These are phyloP conservation scores for Drosophila pegasa DNA, from an alignment of 2,888 invertebrate genomes.

Conservation along the genomic window DNA sequence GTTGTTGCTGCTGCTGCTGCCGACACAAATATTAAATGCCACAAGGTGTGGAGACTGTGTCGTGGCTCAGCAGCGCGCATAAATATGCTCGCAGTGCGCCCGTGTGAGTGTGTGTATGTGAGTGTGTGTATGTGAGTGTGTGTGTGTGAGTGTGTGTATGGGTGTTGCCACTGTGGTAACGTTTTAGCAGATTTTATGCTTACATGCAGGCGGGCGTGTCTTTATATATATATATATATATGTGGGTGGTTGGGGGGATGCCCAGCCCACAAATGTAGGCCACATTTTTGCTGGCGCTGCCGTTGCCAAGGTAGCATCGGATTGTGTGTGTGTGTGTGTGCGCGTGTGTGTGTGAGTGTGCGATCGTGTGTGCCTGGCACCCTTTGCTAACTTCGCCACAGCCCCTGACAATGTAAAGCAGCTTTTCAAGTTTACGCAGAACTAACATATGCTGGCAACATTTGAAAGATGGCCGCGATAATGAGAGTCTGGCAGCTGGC, in stretches of 20 bases:
- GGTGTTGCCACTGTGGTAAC: constrained; percentile 49
- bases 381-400: constrained; percentile 9
- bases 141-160: constrained; percentile 27
- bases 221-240: not conserved
- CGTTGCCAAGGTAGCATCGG: constrained; percentile 53
- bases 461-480: constrained; percentile 77
- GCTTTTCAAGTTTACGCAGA: constrained; percentile 79
- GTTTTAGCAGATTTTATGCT: constrained; percentile 77
- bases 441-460: constrained; percentile 79
- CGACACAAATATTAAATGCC: constrained; percentile 78
- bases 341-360: constrained; percentile 7
- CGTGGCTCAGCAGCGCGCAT: constrained; percentile 66
- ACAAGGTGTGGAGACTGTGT: constrained; percentile 75
- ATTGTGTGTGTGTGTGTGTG: constrained; percentile 28
- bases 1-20: constrained; percentile 33
- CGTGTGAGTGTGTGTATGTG: constrained; percentile 24
- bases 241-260: not conserved
- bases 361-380: constrained; percentile 14
- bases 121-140: constrained; percentile 6
- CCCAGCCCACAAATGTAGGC: constrained; percentile 64
- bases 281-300: constrained; percentile 62
- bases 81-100: constrained; percentile 59
- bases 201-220: constrained; percentile 48
- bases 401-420: constrained; percentile 61
- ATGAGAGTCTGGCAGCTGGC: constrained; percentile 47